Conservation (phyloP, 2,888 invertebrate species). For the Andrena camellia region DNA sequence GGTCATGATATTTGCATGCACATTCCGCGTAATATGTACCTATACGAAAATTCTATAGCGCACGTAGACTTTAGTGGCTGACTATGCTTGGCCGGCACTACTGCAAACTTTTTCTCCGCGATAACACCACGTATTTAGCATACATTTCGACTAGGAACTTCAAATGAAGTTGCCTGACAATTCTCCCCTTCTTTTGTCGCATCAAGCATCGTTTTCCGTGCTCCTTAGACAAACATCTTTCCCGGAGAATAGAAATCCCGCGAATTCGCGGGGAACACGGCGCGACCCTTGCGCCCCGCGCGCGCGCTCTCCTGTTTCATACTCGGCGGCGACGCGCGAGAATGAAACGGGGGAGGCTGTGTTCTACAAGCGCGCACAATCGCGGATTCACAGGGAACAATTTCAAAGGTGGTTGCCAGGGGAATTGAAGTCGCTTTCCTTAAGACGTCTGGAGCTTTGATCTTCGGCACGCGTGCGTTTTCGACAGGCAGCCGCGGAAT, state of each 20-base stretch:
- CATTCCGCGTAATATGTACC: no score
- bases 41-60: no score
- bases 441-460: constrained; percentile 58
- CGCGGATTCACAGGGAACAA: constrained; percentile 32
- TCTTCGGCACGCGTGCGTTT: constrained; percentile 61
- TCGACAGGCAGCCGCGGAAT: constrained; percentile 27
- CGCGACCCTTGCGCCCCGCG: not conserved
- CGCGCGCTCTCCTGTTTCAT: not conserved
- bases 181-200: not conserved
- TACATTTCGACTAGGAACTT: not conserved
- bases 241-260: not conserved
- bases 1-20: no score
- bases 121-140: not conserved
- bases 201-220: not conserved
- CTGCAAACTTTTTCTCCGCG: no score
- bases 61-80: no score
- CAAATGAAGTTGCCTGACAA: not conserved
- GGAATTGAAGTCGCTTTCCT: constrained; percentile 21
- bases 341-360: not conserved
- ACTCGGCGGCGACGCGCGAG: not conserved
- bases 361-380: constrained; percentile 23
- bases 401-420: constrained; percentile 17
- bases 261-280: constrained; percentile 6
- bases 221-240: not conserved
- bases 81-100: no score